These are phyloP conservation scores for Podarcis muralis DNA, from an alignment of 2,113 vertebrate species.

Conservation along the genomic window DNA sequence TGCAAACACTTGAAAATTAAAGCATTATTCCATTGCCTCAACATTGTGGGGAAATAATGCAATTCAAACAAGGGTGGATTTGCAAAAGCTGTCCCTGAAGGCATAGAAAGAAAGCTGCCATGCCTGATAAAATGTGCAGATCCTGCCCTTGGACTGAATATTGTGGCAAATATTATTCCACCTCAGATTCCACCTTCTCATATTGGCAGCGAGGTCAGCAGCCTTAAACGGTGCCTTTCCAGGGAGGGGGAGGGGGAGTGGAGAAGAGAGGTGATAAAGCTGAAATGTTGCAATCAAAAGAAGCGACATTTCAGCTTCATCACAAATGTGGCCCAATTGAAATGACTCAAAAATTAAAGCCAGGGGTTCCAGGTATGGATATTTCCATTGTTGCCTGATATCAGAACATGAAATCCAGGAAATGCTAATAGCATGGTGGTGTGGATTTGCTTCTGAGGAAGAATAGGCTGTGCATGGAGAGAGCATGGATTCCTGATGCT, in stretches of 20 bases:
- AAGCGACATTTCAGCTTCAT: neutral
- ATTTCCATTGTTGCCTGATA: neutral
- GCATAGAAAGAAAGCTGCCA: conserved; percentile 22
- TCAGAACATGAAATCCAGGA: neutral
- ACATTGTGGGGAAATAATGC: conserved; percentile 50
- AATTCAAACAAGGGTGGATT: conserved; percentile 38
- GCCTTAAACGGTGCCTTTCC: neutral
- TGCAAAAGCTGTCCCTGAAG: conserved; percentile 46
- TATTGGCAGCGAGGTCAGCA: neutral
- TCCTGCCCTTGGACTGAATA: neutral
- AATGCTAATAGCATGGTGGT: neutral
- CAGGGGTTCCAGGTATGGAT: too few relatives aligned
- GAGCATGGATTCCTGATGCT: neutral
- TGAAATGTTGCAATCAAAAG: neutral
- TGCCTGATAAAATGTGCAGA: conserved; percentile 2
- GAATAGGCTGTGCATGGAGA: neutral
- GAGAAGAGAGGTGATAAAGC: too few relatives aligned
- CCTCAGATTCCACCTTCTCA: neutral
- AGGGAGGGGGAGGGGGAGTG: too few relatives aligned
- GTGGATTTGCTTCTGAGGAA: neutral
- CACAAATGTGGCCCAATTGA: neutral
- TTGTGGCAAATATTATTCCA: neutral
- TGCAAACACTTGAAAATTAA: conserved; percentile 61
- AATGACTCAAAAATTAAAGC: neutral
- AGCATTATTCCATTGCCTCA: conserved; percentile 48